Evolutionary conservation across 2,797 vertebrate genomes (phyloP).

Genomic region (Helicolenus hilgendorfi): DNA sequence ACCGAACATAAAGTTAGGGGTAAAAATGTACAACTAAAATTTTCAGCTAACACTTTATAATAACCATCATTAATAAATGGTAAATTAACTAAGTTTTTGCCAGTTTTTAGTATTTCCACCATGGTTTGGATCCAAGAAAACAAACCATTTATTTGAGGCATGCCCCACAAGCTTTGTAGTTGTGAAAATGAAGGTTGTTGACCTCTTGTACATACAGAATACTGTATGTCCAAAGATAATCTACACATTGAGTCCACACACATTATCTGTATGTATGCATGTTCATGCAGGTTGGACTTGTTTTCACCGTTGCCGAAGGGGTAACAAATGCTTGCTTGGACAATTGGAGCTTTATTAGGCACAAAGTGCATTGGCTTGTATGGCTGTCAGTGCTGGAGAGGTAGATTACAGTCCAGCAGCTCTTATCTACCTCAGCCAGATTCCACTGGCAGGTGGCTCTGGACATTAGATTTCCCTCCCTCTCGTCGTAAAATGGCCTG

Average conservation of each 20-base stretch:
- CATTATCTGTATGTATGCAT: background rate
- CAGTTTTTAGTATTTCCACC: background rate
- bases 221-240: background rate
- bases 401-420: conserved; percentile 48
- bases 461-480: conserved; percentile 58
- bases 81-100: too few species aligned
- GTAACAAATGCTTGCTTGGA: conserved; percentile 26
- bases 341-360: conserved; percentile 42
- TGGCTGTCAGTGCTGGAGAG: conserved; percentile 29
- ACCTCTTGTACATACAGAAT: background rate
- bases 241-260: background rate
- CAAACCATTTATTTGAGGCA: background rate
- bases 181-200: background rate
- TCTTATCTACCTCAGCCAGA: conserved; percentile 72
- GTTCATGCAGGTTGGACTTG: background rate
- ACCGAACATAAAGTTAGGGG: background rate
- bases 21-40: background rate
- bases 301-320: background rate
- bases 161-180: background rate
- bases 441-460: conserved; percentile 51
- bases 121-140: background rate
- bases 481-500: conserved; percentile 33
- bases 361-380: conserved; percentile 29
- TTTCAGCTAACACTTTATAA: too few species aligned
- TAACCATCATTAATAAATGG: too few species aligned